Evolutionary conservation across 1,140 invertebrate genomes (phyloP), one percentile per base, ranked within the genome.

Genomic region (Trichonephila inaurata): DNA sequence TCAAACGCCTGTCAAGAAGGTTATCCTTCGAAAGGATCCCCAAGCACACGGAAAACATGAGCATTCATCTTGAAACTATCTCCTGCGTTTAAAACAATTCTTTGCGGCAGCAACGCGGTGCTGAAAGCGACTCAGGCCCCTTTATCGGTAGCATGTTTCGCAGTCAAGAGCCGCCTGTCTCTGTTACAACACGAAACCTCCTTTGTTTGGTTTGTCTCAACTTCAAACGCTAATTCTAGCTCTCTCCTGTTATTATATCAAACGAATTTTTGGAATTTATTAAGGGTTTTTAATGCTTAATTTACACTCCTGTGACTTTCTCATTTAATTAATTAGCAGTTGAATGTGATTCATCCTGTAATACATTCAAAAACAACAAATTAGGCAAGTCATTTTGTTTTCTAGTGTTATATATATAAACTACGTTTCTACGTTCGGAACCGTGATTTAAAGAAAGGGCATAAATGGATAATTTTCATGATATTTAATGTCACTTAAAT

Each of bases 51-150:
- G 69, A 77, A 77, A 19, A 77, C 72, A 77, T 28, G 72, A 77
- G 72, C 72, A 77, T 77, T 40, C 72, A 19, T 77, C 72, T 77
- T 77, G 14, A 33, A 77, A 77, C 72, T 33, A 69, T 69, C 24
- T 28, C 24, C 33, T 4, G 16, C 5, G 16, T 33, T 40, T 77
- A 40, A 77, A 77, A 77, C 40, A 77, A 77, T 33, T 77, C 28
- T 18, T 14, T 18, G 62, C 14, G 10, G 51, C 51, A 64, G 72
- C 3, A 77, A 18, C 18, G 16, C 72, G 21, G 8, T 77, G 18
- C 33, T 77, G 33, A 19, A 40, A 40, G 33, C 72, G 14, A 18
- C 14, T 77, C 72, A 19, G 33, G 6, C 4, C 14, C n/a, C 21
- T 77, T 77, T 77, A 77, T 77, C 33, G 21, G 28, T 40, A 18